These are phyloP conservation scores for Urocolius indicus DNA, from an alignment of 2,113 vertebrate species.

Conservation along the genomic window DNA sequence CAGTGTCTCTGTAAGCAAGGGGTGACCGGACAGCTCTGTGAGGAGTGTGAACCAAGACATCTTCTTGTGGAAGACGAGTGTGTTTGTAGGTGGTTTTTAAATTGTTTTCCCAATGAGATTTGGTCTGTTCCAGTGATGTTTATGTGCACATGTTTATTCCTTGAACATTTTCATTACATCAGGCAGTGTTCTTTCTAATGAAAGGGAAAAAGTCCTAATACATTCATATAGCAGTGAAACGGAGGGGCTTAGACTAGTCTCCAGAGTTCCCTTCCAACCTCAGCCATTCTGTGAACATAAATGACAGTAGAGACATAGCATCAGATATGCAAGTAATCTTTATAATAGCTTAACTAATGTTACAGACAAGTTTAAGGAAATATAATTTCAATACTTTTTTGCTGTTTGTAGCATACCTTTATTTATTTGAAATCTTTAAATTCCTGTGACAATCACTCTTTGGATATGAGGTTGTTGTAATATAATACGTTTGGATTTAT, in stretches of 20 bases:
- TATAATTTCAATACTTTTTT: neutral
- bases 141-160: fast-evolving
- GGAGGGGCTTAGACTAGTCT: neutral
- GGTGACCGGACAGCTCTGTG: slow-evolving; percentile 84
- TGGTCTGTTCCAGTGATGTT: neutral
- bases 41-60: slow-evolving; percentile 85
- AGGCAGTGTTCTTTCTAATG: neutral
- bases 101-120: neutral
- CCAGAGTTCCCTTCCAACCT: neutral
- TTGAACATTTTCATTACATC: neutral
- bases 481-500: neutral
- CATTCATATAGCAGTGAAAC: neutral
- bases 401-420: neutral
- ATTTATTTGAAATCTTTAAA: neutral
- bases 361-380: neutral
- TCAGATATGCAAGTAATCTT: neutral
- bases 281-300: neutral
- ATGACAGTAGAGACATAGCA: neutral
- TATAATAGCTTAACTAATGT: neutral
- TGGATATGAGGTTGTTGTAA: neutral
- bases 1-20: slow-evolving; percentile 87
- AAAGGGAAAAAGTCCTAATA: neutral
- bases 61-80: slow-evolving; percentile 81
- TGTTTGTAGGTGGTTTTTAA: slow-evolving; percentile 83
- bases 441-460: neutral